Percentiles rank a stretch among this genome's conserved stretches.
These are phyloP conservation scores for Panurus biarmicus DNA, from an alignment of 2,113 vertebrate species.

Conservation along the genomic window DNA sequence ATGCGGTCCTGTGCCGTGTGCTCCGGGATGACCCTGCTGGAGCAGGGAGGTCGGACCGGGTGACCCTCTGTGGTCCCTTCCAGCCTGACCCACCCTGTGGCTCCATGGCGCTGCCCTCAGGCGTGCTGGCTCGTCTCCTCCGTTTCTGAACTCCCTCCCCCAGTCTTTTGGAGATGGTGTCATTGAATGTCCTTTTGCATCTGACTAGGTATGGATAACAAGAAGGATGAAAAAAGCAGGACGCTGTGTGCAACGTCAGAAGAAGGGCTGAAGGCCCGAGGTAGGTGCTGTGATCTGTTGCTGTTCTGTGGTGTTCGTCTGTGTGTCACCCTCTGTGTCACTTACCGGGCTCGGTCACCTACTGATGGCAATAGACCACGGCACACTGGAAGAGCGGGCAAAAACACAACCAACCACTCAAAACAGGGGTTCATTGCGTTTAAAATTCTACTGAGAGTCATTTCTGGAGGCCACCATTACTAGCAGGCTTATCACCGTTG, in stretches of 20 bases:
- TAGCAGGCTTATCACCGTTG: background rate
- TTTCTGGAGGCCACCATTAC: background rate
- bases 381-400: rapidly evolving
- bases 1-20: background rate
- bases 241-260: background rate
- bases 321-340: background rate
- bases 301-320: background rate
- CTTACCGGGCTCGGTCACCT: rapidly evolving
- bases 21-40: background rate
- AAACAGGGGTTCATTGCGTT: rapidly evolving
- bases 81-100: rapidly evolving
- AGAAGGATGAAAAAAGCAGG: constrained; percentile 19
- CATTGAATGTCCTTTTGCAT: background rate
- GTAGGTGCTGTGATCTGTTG: background rate
- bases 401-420: rapidly evolving
- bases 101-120: background rate
- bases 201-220: constrained; percentile 50
- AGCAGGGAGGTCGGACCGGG: background rate
- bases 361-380: too few species aligned
- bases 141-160: rapidly evolving
- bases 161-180: background rate
- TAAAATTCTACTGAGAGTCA: background rate
- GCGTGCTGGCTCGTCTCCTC: rapidly evolving
- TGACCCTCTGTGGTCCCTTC: background rate
- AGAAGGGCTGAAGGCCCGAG: constrained; percentile 41